Percentiles rank a stretch among this genome's conserved stretches.
Evolutionary conservation across 2,797 vertebrate genomes (phyloP).

Genomic region (Paratrypauchen microcephalus): DNA sequence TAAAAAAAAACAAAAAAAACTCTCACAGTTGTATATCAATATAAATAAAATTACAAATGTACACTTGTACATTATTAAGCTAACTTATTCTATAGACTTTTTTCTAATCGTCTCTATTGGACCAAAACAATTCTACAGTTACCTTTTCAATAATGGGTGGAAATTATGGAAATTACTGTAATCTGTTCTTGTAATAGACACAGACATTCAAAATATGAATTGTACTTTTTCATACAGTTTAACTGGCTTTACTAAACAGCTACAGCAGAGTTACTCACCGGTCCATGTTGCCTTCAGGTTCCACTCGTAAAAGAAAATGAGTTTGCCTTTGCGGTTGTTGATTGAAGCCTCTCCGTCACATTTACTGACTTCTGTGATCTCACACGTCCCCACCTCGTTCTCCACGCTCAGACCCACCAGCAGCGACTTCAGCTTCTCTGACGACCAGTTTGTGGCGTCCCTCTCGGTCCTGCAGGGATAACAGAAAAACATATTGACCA

Average conservation of each 20-base stretch:
- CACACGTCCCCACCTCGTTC: conserved; percentile 85
- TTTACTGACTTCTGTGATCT: conserved; percentile 91
- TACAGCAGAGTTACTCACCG: conserved; percentile 70
- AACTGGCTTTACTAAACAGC: not conserved
- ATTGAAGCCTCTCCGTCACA: conserved; percentile 95
- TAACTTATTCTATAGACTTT: too few relatives aligned
- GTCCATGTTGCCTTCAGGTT: conserved; percentile 89
- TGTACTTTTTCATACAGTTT: too few relatives aligned
- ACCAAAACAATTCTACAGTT: too few relatives aligned
- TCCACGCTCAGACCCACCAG: conserved; percentile 85
- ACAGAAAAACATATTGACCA: too few relatives aligned
- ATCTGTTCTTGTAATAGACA: too few relatives aligned
- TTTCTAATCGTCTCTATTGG: too few relatives aligned
- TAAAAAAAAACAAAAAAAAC: too few relatives aligned
- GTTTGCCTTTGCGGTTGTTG: conserved; percentile 98
- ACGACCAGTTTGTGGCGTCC: conserved; percentile 94
- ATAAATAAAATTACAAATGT: too few relatives aligned
- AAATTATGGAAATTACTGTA: too few relatives aligned
- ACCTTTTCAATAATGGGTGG: too few relatives aligned
- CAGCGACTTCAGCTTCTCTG: conserved; percentile 88
- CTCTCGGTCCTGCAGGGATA: conserved; percentile 88
- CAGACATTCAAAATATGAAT: not conserved
- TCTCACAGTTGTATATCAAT: too few relatives aligned
- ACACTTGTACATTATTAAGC: too few relatives aligned
- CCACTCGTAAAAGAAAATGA: conserved; percentile 99